phyloP scores from a whole-genome alignment of 1,140 invertebrate genomes.

The Papilio aristodemus region DNA sequence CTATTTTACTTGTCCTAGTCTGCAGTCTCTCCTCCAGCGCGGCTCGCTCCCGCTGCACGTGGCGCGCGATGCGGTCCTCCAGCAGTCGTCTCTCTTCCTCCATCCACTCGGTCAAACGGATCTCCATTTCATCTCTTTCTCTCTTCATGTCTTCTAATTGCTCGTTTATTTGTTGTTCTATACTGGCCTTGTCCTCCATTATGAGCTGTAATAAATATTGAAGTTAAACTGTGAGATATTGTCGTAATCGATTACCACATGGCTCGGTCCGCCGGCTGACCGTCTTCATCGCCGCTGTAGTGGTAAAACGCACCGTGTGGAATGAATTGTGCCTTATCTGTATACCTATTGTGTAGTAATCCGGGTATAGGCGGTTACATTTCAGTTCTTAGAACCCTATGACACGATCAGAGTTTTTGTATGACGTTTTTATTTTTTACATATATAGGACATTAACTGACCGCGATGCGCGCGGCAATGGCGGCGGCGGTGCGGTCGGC shows the following conservation, averaged over 20 bases:
- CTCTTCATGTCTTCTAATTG: constrained; percentile 48
- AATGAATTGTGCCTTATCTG: no score
- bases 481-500: constrained; percentile 11
- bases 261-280: no score
- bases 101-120: constrained; percentile 45
- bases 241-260: no score
- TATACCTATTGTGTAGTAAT: no score
- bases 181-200: constrained; percentile 43
- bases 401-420: no score
- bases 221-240: background rate
- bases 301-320: no score
- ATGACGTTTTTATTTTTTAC: no score
- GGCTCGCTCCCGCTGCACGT: constrained; percentile 41
- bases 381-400: no score
- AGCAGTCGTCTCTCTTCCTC: constrained; percentile 48
- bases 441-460: background rate
- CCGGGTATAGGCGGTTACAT: no score
- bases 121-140: constrained; percentile 51
- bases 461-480: background rate
- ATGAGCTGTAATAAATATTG: constrained; percentile 38
- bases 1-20: constrained; percentile 40
- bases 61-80: constrained; percentile 49
- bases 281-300: no score
- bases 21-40: constrained; percentile 47
- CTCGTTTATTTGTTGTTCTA: constrained; percentile 43